These are phyloP conservation scores for Lophius americanus DNA, from an alignment of 2,797 vertebrate species.

Conservation along the genomic window DNA sequence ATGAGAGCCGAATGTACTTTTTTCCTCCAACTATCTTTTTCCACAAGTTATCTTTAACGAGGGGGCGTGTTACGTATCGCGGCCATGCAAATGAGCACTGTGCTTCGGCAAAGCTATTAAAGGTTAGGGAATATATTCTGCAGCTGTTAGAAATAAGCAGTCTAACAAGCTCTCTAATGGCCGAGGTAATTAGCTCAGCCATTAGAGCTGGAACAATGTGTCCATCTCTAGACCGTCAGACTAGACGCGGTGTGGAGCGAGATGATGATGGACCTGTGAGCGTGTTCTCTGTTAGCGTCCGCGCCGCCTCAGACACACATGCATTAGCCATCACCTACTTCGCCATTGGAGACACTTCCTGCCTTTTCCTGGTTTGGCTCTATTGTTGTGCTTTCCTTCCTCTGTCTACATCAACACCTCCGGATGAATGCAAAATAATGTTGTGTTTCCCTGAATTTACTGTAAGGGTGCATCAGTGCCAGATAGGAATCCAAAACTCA, in stretches of 20 bases:
- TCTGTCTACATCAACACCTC: not conserved
- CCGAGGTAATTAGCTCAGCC: constrained; percentile 9
- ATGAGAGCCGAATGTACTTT: not conserved
- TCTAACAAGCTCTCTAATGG: constrained; percentile 10
- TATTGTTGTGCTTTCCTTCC: constrained; percentile 10
- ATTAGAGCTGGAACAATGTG: not conserved
- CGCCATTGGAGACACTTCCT: constrained; percentile 39
- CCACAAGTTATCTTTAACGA: not conserved
- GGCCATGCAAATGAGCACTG: not conserved
- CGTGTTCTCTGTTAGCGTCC: constrained; percentile 1
- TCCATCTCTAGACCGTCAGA: not conserved
- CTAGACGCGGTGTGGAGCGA: not conserved
- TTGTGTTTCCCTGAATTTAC: not conserved
- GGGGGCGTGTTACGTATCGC: not conserved
- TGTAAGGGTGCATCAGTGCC: not conserved
- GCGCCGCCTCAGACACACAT: not conserved
- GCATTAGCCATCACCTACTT: constrained; percentile 17
- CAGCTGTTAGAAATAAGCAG: not conserved
- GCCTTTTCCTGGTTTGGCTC: constrained; percentile 7
- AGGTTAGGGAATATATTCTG: constrained; percentile 1
- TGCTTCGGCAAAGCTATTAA: not conserved
- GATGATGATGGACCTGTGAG: not conserved
- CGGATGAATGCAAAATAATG: not conserved
- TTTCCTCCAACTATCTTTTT: not conserved
- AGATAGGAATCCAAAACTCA: not conserved